These are phyloP conservation scores for Phainopepla nitens DNA, from an alignment of 2,113 vertebrate genomes.

Conservation along the genomic window DNA sequence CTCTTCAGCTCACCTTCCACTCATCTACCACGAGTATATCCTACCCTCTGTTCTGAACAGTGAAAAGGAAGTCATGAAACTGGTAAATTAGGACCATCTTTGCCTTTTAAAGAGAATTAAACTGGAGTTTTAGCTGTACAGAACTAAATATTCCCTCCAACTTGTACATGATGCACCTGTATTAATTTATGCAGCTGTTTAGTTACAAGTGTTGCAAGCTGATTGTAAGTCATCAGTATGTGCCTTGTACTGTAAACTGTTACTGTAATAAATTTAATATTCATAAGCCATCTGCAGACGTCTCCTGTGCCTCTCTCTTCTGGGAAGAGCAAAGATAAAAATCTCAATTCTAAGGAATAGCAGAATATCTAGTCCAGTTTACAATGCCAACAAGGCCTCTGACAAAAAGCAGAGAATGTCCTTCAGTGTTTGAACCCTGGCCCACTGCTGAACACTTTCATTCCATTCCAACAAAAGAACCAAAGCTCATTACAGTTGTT, in stretches of 20 bases:
- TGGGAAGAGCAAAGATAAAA: not conserved
- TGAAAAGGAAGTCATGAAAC: not conserved
- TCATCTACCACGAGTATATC: not conserved
- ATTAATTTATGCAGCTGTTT: constrained; percentile 68
- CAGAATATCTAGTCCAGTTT: not conserved
- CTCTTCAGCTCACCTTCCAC: not conserved
- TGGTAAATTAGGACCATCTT: not conserved
- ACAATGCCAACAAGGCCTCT: not conserved
- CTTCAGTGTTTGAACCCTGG: not conserved
- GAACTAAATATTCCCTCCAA: constrained; percentile 45
- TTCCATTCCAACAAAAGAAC: not conserved
- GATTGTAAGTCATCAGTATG: constrained; percentile 67
- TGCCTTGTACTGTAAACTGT: constrained; percentile 72
- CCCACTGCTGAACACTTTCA: not conserved
- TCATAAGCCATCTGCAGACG: constrained; percentile 17
- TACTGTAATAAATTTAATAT: constrained; percentile 70
- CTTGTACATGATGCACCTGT: constrained; percentile 53
- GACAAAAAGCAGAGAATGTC: not conserved
- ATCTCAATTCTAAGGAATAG: not conserved
- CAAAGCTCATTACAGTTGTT: not conserved
- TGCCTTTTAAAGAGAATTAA: constrained; percentile 56
- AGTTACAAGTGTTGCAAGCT: constrained; percentile 68
- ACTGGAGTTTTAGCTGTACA: constrained; percentile 65
- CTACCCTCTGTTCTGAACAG: not conserved
- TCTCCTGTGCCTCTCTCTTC: not conserved